Percentiles rank a stretch among this genome's conserved stretches.
Conservation (phyloP, 2,797 vertebrate genomes). For the Tarsius wallacei region DNA sequence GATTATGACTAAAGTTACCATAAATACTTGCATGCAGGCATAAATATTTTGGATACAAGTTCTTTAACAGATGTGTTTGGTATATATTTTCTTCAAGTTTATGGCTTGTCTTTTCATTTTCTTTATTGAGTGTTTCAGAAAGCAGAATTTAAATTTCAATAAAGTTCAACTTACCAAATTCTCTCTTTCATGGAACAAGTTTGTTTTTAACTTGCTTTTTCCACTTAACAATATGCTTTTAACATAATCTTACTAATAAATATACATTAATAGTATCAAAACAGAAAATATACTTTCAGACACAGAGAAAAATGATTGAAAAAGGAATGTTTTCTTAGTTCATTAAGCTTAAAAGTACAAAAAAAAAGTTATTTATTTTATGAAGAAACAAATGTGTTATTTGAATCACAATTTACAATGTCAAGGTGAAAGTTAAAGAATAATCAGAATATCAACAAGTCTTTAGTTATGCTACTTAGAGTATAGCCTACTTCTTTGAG, state of each 20-base stretch:
- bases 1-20: background rate
- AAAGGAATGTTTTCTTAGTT: background rate
- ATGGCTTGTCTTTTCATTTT: background rate
- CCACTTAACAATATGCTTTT: background rate
- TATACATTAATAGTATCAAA: background rate
- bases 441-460: conserved; percentile 28
- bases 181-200: background rate
- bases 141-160: conserved; percentile 17
- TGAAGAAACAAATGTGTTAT: background rate
- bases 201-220: conserved; percentile 17
- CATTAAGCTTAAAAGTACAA: background rate
- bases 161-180: background rate
- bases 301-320: background rate
- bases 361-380: background rate
- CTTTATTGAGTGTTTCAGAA: background rate
- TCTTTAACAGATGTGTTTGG: background rate
- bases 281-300: background rate
- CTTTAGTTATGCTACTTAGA: conserved; percentile 39
- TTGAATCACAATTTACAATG: background rate
- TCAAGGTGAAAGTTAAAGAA: background rate
- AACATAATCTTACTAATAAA: conserved; percentile 18
- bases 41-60: background rate
- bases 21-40: background rate
- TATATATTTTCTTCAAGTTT: background rate
- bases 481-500: background rate